phyloP scores from a whole-genome alignment of 1,140 invertebrate species.

The Diuraphis noxia region DNA sequence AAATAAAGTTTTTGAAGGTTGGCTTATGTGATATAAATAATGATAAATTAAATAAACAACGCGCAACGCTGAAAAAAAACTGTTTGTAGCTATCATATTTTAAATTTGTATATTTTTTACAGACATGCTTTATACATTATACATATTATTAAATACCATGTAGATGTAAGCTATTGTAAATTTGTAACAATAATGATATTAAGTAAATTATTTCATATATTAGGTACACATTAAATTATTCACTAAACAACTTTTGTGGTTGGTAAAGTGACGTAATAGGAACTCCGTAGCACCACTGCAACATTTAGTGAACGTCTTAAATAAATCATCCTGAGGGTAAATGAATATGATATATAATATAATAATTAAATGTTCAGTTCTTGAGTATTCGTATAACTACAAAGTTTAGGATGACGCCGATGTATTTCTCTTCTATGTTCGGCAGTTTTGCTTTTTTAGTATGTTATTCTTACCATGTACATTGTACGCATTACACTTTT shows the following conservation, averaged over 20 bases:
- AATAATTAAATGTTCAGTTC: background rate
- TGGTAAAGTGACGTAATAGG: background rate
- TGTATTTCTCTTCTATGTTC: too few relatives aligned
- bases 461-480: background rate
- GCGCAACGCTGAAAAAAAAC: background rate
- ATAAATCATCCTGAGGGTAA: background rate
- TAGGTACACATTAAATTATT: background rate
- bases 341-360: background rate
- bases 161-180: background rate
- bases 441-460: background rate
- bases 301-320: background rate
- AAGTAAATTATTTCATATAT: slow-evolving; percentile 6
- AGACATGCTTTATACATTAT: background rate
- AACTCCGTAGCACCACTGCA: background rate
- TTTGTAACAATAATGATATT: background rate
- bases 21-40: background rate
- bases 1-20: background rate
- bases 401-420: background rate
- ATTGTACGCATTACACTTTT: too few relatives aligned
- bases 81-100: background rate
- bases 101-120: background rate
- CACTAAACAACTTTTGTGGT: background rate
- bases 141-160: background rate
- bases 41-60: background rate
- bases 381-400: background rate